Conservation (phyloP, 2,113 vertebrate species). For the Furnarius figulus region DNA sequence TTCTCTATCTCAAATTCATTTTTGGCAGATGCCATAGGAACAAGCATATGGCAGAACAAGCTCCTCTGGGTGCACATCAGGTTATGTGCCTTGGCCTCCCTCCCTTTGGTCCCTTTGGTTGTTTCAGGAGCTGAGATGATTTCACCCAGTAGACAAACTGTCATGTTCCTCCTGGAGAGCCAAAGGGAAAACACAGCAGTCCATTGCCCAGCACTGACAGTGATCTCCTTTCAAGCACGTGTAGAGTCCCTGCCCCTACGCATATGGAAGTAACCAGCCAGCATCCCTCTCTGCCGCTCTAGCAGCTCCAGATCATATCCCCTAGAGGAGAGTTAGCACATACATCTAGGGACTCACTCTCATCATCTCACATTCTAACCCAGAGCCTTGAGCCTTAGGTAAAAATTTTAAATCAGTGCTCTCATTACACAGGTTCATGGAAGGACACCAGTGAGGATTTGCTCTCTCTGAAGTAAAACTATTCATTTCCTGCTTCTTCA, state of each 20-base stretch:
- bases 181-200: background rate
- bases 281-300: background rate
- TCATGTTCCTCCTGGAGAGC: background rate
- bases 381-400: background rate
- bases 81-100: background rate
- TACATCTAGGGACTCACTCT: background rate
- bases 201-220: background rate
- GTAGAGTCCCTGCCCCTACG: too few species aligned
- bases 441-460: background rate
- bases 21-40: background rate
- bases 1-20: background rate
- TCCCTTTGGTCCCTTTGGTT: background rate
- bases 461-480: background rate
- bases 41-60: background rate
- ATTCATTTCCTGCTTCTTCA: background rate
- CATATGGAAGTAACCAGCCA: background rate
- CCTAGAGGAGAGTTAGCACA: background rate
- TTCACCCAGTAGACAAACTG: background rate
- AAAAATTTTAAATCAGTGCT: background rate
- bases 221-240: background rate
- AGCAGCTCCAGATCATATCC: background rate
- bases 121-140: background rate
- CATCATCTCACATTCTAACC: background rate
- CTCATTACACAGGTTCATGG: background rate
- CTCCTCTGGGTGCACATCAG: background rate